Base-by-base conservation (phyloP, 2,888 invertebrate genomes). In the Fissipunctia ypsillon region DNA sequence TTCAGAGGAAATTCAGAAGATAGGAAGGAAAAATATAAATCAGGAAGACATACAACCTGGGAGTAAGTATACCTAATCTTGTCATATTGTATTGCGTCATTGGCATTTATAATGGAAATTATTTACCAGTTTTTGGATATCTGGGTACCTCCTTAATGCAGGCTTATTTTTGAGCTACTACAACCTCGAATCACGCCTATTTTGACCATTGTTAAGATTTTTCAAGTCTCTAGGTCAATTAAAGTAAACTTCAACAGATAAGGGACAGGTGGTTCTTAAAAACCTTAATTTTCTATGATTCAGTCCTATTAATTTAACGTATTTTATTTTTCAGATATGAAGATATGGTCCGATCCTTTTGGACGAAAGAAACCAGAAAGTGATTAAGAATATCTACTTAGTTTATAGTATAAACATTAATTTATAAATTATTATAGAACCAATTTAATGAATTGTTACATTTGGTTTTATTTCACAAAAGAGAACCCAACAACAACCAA, bases 31-130 rank as follows among this genome's bases (percentile, higher is more conserved):
- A 87, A 95, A 96, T 85, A 95, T 97, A 45, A 95, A 90, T 68
- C 97, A 96, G 91, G 97, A 97, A 90, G 96, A 97, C 61, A 94
- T 97, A 77, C 97, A 97, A 88, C 97, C 97, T 67, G 97, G 97
- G 85, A 97, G 97, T 97, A 93, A 95, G 96, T 52, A n/a, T n/a
- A 48, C 5, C n/a, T n/a, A 6, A 22, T 63, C 16, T 22, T 50
- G 22, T 61, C 22, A 25, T 14, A 6, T 16, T n/a, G 25, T 9
- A 45, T 28, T 65, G 10, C 45, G 48, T 60, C 41, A 52, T 12
- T 57, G 14, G 56, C 56, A 43, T 38, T n/a, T 56, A 6, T 10
- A 56, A 19, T 56, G 4, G n/a, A n/a, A 0, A n/a, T 31, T n/a
- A 28, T n/a, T 77, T 95, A 95, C 77, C 93, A 97, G 96, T 96